These are phyloP conservation scores for Tokudaia tokunoshimensis DNA, from an alignment of 2,797 vertebrate genomes.

Conservation along the genomic window DNA sequence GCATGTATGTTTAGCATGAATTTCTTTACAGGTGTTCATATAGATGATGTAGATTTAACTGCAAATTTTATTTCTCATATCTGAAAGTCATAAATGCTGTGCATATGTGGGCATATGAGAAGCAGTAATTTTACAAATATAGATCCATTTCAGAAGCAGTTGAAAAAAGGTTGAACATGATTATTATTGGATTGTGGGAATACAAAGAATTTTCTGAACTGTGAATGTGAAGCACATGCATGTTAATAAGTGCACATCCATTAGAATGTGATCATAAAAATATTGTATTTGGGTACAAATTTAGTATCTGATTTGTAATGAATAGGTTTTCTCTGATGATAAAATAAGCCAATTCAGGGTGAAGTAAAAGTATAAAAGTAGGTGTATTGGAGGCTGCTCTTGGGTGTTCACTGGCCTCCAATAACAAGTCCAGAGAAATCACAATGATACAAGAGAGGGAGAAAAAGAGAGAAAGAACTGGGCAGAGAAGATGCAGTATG, in stretches of 20 bases:
- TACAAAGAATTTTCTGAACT: neutral
- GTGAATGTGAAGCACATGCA: neutral
- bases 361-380: too few relatives aligned
- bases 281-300: neutral
- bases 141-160: neutral
- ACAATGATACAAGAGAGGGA: too few relatives aligned
- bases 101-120: neutral
- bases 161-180: too few relatives aligned
- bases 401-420: too few relatives aligned
- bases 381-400: too few relatives aligned
- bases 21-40: neutral
- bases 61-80: neutral
- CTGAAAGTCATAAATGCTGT: neutral
- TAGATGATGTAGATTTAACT: neutral
- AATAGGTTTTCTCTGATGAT: too few relatives aligned
- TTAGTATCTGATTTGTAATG: neutral
- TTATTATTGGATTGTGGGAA: neutral
- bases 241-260: neutral
- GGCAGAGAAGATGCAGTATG: too few relatives aligned
- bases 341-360: too few relatives aligned
- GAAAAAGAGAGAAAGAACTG: too few relatives aligned
- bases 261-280: neutral
- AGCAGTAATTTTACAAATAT: neutral
- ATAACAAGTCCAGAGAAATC: too few relatives aligned
- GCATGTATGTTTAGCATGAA: neutral